Conservation (phyloP, 2,888 invertebrate species). For the Nycteola revayana region DNA sequence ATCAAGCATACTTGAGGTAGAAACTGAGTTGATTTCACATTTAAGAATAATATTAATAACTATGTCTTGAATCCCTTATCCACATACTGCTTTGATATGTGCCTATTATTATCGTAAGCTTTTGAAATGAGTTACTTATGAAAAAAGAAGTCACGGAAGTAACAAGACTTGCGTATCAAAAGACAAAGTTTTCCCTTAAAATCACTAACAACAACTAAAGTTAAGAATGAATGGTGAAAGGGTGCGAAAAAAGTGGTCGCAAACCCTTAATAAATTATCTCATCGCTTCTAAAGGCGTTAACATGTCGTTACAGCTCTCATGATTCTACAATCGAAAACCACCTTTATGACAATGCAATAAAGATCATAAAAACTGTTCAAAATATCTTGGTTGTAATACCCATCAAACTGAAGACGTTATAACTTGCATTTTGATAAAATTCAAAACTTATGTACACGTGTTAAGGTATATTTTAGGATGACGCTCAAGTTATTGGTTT, state of each 20-base stretch:
- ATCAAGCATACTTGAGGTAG: too few relatives aligned
- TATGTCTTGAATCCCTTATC: too few relatives aligned
- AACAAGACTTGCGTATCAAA: too few relatives aligned
- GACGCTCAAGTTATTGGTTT: slow-evolving; percentile 43
- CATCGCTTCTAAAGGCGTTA: slow-evolving; percentile 51
- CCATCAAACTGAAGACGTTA: slow-evolving; percentile 35
- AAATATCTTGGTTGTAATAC: slow-evolving; percentile 13
- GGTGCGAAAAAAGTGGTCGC: slow-evolving; percentile 55
- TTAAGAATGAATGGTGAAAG: slow-evolving; percentile 47
- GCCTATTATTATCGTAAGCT: too few relatives aligned
- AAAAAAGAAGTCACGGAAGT: too few relatives aligned
- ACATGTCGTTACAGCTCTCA: slow-evolving; percentile 27
- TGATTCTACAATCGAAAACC: slow-evolving; percentile 15
- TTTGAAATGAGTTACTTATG: too few relatives aligned
- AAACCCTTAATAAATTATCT: slow-evolving; percentile 60
- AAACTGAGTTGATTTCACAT: too few relatives aligned
- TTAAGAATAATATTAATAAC: too few relatives aligned
- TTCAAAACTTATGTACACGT: slow-evolving; percentile 22
- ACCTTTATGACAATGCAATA: slow-evolving; percentile 26
- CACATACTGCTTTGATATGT: too few relatives aligned
- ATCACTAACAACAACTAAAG: slow-evolving; percentile 34
- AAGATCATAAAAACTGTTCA: slow-evolving; percentile 18
- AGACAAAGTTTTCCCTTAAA: slow-evolving; percentile 13
- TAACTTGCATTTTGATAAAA: slow-evolving; percentile 9
- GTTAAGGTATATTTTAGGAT: slow-evolving; percentile 30